A percentile compares a stretch with the other conserved stretches of the same genome.
These are phyloP conservation scores for Ornithoptera alexandrae DNA, from an alignment of 2,888 invertebrate species.

Conservation along the genomic window DNA sequence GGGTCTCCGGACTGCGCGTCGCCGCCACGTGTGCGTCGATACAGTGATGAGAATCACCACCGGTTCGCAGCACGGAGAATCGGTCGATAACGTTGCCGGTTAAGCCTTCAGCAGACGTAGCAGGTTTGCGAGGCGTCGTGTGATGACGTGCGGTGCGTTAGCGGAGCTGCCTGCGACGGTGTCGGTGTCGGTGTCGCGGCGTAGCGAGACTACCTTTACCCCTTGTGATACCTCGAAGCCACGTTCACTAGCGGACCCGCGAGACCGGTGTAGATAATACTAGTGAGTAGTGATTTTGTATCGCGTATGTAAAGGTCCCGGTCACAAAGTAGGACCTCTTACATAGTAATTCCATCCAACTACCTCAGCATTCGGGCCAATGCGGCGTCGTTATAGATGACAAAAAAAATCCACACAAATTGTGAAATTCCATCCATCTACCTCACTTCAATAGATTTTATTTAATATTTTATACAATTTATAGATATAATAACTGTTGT, in stretches of 20 bases:
- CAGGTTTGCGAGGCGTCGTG: background rate
- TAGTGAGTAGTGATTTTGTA: constrained; percentile 74
- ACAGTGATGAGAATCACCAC: background rate
- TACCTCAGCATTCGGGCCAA: constrained; percentile 80
- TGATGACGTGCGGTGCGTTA: background rate
- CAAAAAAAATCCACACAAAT: constrained; percentile 74
- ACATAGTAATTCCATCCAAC: constrained; percentile 81
- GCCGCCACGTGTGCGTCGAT: background rate
- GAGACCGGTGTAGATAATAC: constrained; percentile 61
- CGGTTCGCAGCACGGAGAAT: background rate
- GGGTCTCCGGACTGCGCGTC: background rate
- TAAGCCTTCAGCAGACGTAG: background rate
- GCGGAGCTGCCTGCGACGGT: background rate
- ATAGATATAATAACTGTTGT: constrained; percentile 79
- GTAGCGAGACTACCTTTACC: constrained; percentile 27
- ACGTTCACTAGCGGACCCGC: constrained; percentile 47
- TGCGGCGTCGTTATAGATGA: constrained; percentile 68
- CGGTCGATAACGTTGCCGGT: background rate
- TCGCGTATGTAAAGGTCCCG: constrained; percentile 66
- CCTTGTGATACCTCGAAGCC: constrained; percentile 32
- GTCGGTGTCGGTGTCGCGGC: background rate
- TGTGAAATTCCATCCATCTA: constrained; percentile 86
- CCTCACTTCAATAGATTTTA: constrained; percentile 84
- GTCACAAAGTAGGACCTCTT: constrained; percentile 68
- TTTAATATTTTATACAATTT: constrained; percentile 81